These are phyloP conservation scores for Andrena fulva DNA, from an alignment of 2,888 invertebrate genomes.

Conservation along the genomic window DNA sequence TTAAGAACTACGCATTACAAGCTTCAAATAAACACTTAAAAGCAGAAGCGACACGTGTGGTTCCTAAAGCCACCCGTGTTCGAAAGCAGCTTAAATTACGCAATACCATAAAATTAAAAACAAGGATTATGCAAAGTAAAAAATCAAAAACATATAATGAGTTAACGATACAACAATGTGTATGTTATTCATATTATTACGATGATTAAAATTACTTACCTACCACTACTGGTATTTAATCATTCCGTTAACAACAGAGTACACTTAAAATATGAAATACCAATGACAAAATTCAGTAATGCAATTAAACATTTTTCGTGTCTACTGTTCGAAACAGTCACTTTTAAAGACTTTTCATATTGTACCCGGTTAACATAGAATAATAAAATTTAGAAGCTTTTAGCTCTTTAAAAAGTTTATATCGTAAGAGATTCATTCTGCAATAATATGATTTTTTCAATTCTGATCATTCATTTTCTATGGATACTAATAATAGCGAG, in stretches of 20 bases:
- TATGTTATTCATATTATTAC: neutral
- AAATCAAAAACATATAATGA: neutral
- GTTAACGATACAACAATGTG: neutral
- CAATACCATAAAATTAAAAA: neutral
- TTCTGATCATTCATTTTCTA: neutral
- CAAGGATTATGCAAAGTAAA: constrained; percentile 31
- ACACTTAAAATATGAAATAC: constrained; percentile 12
- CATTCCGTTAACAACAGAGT: constrained; percentile 3
- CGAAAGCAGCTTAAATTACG: neutral
- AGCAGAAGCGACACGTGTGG: neutral
- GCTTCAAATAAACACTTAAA: neutral
- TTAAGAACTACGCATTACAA: neutral
- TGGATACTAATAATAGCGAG: neutral
- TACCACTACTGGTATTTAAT: neutral
- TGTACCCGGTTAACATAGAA: neutral
- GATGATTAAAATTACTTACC: constrained; percentile 15
- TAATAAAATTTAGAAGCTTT: neutral
- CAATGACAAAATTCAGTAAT: neutral
- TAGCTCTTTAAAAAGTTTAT: too few relatives aligned
- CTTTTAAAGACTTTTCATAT: neutral
- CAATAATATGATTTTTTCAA: neutral
- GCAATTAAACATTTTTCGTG: neutral
- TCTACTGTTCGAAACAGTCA: neutral
- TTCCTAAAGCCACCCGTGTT: neutral
- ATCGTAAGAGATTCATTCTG: neutral